Base-by-base conservation (phyloP, 2,113 vertebrate genomes). In the Ctenodactylus gundi region DNA sequence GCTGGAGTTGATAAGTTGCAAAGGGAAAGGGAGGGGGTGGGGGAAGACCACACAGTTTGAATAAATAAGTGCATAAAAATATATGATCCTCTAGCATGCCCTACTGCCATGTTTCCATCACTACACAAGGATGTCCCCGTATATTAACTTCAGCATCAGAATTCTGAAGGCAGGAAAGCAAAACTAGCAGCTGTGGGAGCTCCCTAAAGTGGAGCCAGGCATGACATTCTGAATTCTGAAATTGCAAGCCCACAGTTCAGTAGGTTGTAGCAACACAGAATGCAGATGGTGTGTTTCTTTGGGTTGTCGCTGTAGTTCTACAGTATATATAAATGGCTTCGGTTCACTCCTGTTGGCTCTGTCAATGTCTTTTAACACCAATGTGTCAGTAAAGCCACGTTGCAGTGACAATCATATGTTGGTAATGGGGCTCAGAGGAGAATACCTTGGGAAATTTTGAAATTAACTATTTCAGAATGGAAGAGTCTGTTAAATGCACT, bases 381-480 rank as follows among this genome's bases (percentile, higher is more conserved):
- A 75, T 58, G 27, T 95, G 85, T 96, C 97, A 93, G 90, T 70
- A 88, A 93, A 96, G 73, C 94, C 93, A 75, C 88, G 95, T 94
- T 93, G 34, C 31, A 11, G 84, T 89, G 97, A 85, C 17, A 94
- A 57, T 70, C 81, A 73, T 93, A 57, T 90, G 83, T 85, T 93
- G 89, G 73, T 77, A 89, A 84, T 89, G 82, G 96, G 93, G 29
- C 94, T 94, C 94, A 58, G 90, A 92, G 81, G 88, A 85, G 75
- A 83, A 17, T 72, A 84, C 92, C 82, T 67, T 67, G 70, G 85
- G 82, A 78, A 72, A 78, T 60, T 81, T 90, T 94, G 88, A 96
- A 96, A 95, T 96, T 93, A 96, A 90, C 96, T 41, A 76, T 90
- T 97, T 96, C 81, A 75, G 88, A 81, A 62, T 55, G 31, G 60